A percentile compares a stretch with the other conserved stretches of the same genome.
Evolutionary conservation across 2,888 invertebrate genomes (phyloP).

Genomic region (Seira musarum): DNA sequence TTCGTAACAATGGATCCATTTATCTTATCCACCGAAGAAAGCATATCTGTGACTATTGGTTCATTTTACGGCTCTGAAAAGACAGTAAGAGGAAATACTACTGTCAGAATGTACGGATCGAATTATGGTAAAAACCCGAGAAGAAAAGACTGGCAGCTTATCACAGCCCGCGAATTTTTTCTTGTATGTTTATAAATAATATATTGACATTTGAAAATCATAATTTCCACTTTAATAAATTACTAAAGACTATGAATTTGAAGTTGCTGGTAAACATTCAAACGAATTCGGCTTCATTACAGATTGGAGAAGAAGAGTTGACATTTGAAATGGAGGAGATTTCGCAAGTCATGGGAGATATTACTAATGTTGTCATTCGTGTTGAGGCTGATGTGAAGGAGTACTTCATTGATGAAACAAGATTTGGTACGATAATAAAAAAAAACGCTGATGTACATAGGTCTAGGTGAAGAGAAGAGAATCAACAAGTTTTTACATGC

Average conservation of each 20-base stretch:
- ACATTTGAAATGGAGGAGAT: conserved; percentile 63
- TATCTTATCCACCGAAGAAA: conserved; percentile 71
- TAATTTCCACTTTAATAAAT: too few relatives aligned
- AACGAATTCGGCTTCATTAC: conserved; percentile 22
- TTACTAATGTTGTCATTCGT: conserved; percentile 60
- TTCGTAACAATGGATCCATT: conserved; percentile 71
- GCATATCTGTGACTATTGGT: conserved; percentile 70
- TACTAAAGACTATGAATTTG: too few relatives aligned
- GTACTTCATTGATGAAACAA: conserved; percentile 71
- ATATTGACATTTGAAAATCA: too few relatives aligned
- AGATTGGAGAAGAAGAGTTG: conserved; percentile 62
- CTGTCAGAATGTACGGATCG: conserved; percentile 70
- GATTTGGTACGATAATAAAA: conserved; percentile 70
- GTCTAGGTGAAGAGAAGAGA: too few relatives aligned
- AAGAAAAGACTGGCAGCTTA: conserved; percentile 42
- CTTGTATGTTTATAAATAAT: conserved; percentile 30
- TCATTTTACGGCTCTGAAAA: conserved; percentile 71
- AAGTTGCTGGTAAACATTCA: conserved; percentile 18
- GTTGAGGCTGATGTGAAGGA: conserved; percentile 72
- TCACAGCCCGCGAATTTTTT: conserved; percentile 41
- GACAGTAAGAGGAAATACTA: conserved; percentile 72
- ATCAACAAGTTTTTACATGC: too few relatives aligned
- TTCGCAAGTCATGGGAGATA: conserved; percentile 56
- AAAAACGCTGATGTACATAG: conserved; percentile 59
- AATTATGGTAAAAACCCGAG: conserved; percentile 44